phyloP scores from a whole-genome alignment of 2,797 vertebrate species.

The Megaceryle alcyon region DNA sequence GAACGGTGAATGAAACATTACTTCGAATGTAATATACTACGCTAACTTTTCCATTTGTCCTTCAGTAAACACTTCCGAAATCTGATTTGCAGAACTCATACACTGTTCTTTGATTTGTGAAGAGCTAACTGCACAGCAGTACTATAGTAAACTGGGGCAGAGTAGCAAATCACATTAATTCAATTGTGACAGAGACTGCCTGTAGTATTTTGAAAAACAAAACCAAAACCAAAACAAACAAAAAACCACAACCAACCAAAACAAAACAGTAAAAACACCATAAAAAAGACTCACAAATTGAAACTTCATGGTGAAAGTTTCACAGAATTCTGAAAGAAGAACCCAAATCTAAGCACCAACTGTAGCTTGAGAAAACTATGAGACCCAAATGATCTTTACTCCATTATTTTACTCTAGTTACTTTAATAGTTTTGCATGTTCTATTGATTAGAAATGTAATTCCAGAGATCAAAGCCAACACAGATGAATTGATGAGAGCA shows the following conservation, averaged over 20 bases:
- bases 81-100: neutral
- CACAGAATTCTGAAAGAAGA: neutral
- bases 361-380: neutral
- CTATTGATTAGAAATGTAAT: neutral
- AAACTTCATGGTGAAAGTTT: neutral
- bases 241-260: too few species aligned
- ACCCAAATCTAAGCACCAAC: neutral
- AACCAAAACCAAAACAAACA: neutral
- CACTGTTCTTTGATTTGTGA: neutral
- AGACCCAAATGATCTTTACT: neutral
- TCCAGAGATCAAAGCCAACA: neutral
- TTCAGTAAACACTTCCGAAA: neutral
- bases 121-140: neutral
- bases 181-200: neutral
- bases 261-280: too few species aligned
- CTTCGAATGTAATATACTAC: neutral
- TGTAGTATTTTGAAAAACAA: neutral
- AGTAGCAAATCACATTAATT: neutral
- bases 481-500: neutral
- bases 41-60: neutral
- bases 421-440: neutral
- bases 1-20: neutral
- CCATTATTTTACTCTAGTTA: rapidly evolving
- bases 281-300: neutral
- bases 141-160: neutral